A percentile compares a stretch with the other conserved stretches of the same genome.
Evolutionary conservation across 2,113 vertebrate species (phyloP).

Genomic region (Rhegmatorhina hoffmannsi): DNA sequence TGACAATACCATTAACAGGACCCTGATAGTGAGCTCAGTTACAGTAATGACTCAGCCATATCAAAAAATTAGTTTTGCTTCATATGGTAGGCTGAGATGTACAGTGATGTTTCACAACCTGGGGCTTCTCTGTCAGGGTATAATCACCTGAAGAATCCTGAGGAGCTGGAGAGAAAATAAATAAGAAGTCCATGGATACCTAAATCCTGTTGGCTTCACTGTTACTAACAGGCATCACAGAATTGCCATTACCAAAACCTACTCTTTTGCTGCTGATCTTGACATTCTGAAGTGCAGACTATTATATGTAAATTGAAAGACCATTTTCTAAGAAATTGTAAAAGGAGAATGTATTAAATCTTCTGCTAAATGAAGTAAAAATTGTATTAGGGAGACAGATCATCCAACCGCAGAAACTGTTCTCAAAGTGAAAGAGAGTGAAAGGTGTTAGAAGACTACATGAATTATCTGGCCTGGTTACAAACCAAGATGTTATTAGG

Average conservation of each 20-base stretch:
- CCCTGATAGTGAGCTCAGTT: neutral
- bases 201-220: neutral
- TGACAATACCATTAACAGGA: neutral
- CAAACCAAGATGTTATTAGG: neutral
- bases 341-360: neutral
- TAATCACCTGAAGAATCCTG: neutral
- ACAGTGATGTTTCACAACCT: neutral
- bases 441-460: neutral
- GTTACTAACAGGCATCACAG: neutral
- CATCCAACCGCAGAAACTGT: neutral
- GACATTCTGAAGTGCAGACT: conserved; percentile 10
- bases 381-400: neutral
- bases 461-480: neutral
- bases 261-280: conserved; percentile 6
- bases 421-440: neutral
- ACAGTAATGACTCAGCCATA: neutral
- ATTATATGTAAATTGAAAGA: conserved; percentile 31
- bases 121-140: neutral
- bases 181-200: neutral
- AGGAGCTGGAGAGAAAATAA: neutral
- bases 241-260: neutral
- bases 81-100: neutral
- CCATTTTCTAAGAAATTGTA: neutral
- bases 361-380: conserved; percentile 23
- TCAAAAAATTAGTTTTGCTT: neutral